Base-by-base conservation (phyloP, 1,140 invertebrate species). In the Temnothorax curvispinosus region DNA sequence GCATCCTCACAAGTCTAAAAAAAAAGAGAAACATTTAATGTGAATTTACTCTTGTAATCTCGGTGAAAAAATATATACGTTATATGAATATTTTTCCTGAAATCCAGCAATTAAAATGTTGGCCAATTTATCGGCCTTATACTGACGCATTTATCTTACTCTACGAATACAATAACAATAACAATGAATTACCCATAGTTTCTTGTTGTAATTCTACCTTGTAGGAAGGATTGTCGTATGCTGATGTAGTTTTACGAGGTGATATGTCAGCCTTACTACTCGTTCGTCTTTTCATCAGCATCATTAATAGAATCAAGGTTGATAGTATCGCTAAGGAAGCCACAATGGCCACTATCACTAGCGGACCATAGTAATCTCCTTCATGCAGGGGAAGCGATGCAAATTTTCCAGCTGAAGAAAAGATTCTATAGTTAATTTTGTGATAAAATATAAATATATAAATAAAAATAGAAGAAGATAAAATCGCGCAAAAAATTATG, bases 201-300 rank as follows among this genome's bases (percentile, higher is more conserved):
- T 98, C 98, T 96, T 98, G 98, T 95, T 98, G 97, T 95, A 98
- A 97, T 95, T 98, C 97, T 95, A 98, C 97, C 97, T 99, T 99
- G 96, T 98, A 99, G 91, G 98, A 98, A 77, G 98, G 98, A 96
- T 99, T 99, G 94, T 99, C 98, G 93, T 99, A 99, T 62, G 98
- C 98, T 9, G 98, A 97, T 72, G 97, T 96, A 18, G 97, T 97
- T 77, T 97, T 97, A 91, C 97, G 96, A 52, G 97, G 96, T n/a
- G 97, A 96, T 88, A 96, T 96, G 47, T 95, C 95, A 50, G 96
- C 96, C 88, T 96, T 96, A 87, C 95, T 96, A 90, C 96, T 96
- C 15, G 96, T 96, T 88, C 98, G 97, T 91, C 97, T 96, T 90
- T 97, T 96, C 91, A 98, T 96, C 27, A 99, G 95, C 89, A 98